Evolutionary conservation across 2,888 invertebrate genomes (phyloP), one percentile per base, ranked within the genome.

Genomic region (Drosophila lutescens): DNA sequence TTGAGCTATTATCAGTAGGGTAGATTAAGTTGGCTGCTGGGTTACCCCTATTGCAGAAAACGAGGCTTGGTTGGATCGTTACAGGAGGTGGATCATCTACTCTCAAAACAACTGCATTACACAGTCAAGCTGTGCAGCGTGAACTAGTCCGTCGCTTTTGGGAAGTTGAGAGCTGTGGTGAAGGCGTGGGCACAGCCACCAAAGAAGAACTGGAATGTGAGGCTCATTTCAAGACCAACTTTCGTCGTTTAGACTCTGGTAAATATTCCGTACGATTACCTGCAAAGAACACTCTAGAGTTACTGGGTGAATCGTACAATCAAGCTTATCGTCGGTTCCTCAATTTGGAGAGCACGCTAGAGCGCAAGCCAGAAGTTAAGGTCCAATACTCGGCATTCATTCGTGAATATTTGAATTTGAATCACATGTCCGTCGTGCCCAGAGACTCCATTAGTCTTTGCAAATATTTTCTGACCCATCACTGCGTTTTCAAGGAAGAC

Each of bases 1-100:
- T 41, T 41, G 41, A 17, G 41, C 17, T 41, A 41, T 41, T 41
- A 41, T 17, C 41, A 15, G 41, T 41, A 17, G 41, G 41, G 17
- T 17, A 41, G 41, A 41, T 41, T 10, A 41, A 41, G 41, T 41
- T 41, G 10, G 2, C 41, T 41, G 41, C 17, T 41, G 41, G 41
- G 41, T 17, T 41, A 41, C 17, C 10, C 41, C 41, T 41, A 41
- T 17, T 17, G 41, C 10, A 17, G 4, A 41, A 41, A 41, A 41
- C 41, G 10, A 17, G 41, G 9, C 38, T 40, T 40, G 38, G 38
- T 15, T 40, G 40, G 40, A 17, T 41, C 40, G 17, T 41, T 17
- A 41, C 40, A 17, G 41, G 41, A 41, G 41, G 17, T 10, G 41
- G 10, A 41, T 41, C 41, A 17, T 41, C 9, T n/a, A n/a, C 41